Evolutionary conservation across 2,888 invertebrate genomes (phyloP), one percentile per base, ranked within the genome.

Genomic region (Macropis europaea): DNA sequence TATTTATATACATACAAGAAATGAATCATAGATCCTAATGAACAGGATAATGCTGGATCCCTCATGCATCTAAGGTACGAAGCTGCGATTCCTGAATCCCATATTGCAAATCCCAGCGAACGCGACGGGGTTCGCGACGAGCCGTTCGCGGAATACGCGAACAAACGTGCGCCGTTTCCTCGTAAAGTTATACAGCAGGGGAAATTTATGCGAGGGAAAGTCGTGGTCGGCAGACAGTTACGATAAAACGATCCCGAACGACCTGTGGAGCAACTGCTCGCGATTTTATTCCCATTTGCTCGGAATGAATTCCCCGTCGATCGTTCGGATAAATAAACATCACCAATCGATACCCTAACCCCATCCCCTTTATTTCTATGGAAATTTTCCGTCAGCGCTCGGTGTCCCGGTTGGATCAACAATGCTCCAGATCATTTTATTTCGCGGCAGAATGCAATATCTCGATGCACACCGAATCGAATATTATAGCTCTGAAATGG

Each of bases 131-230:
- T 9, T 6, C 15, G 6, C 11, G n/a, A 24, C 13, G 1, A 9
- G 17, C 6, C 13, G n/a, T 64, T 36, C 32, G 53, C 9, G 24
- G 0, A 13, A 9, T 22, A 6, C 9, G 11, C 26, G 30, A 47
- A 28, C 38, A 6, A 40, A 52, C 45, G 34, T 54, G 34, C 30
- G 66, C 61, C 71, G 60, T 45, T 59, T 50, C 13, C 74, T 28
- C 48, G 68, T 57, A 61, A 42, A 64, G 50, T 67, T 34, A 43
- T 48, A 50, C 36, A 15, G 19, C 34, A 34, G n/a, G 13, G 19
- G 63, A 57, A 74, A 74, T 77, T 77, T 71, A 68, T 71, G 64
- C 30, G 50, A 59, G 64, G 19, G 64, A 68, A 74, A 68, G 57
- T 68, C 47, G 59, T 61, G 59, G 50, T 74, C 38, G 52, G 48